Evolutionary conservation across 2,888 invertebrate genomes (phyloP), one percentile per base, ranked within the genome.

Genomic region (Drosophila cracens): DNA sequence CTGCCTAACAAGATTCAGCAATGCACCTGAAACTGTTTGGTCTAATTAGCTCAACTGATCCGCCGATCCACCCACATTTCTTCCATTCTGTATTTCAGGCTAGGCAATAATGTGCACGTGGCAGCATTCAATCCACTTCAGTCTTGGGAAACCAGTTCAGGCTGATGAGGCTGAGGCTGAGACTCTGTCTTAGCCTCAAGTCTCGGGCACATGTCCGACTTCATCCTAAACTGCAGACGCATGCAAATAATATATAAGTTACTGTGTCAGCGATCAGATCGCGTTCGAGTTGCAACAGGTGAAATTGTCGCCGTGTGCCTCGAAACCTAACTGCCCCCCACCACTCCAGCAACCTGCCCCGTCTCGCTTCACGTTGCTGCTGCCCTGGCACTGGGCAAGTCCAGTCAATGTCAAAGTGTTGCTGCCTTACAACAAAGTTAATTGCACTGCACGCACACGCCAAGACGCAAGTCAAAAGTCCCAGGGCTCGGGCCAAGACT

Each of bases 211-310:
- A 46, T 46, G 46, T 49, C 49, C 18, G 49, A 49, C 49, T 49
- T 49, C 13, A 34, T 16, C 10, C 11, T 38, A 25, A 56, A 16
- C 38, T 56, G 56, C 66, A 34, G 38, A 60, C 56, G 77, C 91
- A 91, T 91, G 89, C 89, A 90, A 90, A 91, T 92, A 88, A 81
- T 81, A 90, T 92, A 90, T 92, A 90, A 91, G 91, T 91, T 91
- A 91, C 92, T 91, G 89, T 92, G 91, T 92, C 92, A 92, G 90
- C 82, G 34, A 40, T 34, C 54, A 56, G n/a, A 38, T 56, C 36
- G 25, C 33, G 46, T 58, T 59, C 33, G 48, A 33, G 48, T 48
- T 53, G 68, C 88, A 91, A 91, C 91, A 91, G 91, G 91, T 91
- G 91, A 91, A 91, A 91, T 91, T 91, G 87, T 91, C 91, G 89